Evolutionary conservation across 2,888 invertebrate genomes (phyloP), one percentile per base, ranked within the genome.

Genomic region (Liopterus haemorrhoidalis): DNA sequence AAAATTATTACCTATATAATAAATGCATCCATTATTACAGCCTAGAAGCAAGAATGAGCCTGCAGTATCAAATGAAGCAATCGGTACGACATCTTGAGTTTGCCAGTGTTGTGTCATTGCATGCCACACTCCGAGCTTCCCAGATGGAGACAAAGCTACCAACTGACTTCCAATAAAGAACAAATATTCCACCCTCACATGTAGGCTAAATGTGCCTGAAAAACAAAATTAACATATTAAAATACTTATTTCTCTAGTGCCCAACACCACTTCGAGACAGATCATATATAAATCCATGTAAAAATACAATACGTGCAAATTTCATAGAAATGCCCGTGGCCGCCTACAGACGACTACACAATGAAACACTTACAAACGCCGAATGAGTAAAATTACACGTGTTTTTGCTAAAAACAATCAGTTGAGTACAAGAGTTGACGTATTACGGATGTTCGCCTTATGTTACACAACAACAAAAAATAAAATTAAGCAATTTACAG

Each of bases 61-160:
- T 15, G 96, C 96, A 0, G 94, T 95, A 67, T 97, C 97, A 64
- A 93, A 93, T 1, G 95, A 94, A 5, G 93, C 83, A 45, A 97
- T 91, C 2, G 94, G 90, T 12, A 93, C 88, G 9, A 96, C 87
- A 68, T 96, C 95, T 65, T 95, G 94, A 28, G 92, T 86, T 73
- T 96, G 96, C 94, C 96, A 97, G 68, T 96, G 94, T 60, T 95
- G 94, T 0, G 95, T 94, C 85, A 95, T 95, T 1, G 95, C 91
- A 68, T 97, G 96, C 96, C 96, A 97, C n/a, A 97, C 96, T 1
- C 97, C 96, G 15, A 97, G 89, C 70, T 95, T 95, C 4, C 92
- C 92, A 5, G 82, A 82, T 2, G 85, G 82, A 30, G 93, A 93
- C 18, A 97, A 72, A 0, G 96, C 96, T n/a, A 99, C 97, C 54